phyloP scores from a whole-genome alignment of 2,113 vertebrate species.

The Cariama cristata region DNA sequence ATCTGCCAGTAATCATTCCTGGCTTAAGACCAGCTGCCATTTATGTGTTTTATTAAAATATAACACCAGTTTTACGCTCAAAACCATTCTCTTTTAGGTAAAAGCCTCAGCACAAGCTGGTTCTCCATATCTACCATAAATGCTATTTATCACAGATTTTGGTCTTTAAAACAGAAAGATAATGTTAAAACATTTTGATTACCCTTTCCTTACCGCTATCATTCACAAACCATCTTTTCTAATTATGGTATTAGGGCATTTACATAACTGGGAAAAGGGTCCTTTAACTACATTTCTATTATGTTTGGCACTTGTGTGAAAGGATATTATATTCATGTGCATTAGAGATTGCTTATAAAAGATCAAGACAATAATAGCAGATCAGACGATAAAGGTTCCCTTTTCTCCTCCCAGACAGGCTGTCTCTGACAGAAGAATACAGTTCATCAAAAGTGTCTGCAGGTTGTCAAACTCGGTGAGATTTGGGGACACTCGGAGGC shows the following conservation, averaged over 20 bases:
- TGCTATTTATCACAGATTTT: slow-evolving; percentile 72
- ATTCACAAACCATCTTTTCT: slow-evolving; percentile 81
- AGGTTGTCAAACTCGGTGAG: slow-evolving; percentile 91
- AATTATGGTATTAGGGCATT: slow-evolving; percentile 82
- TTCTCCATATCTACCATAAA: slow-evolving; percentile 63
- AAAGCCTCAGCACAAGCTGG: slow-evolving; percentile 69
- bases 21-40: slow-evolving; percentile 78
- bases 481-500: slow-evolving; percentile 83
- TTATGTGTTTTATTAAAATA: slow-evolving; percentile 82
- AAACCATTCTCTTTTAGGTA: slow-evolving; percentile 72
- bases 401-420: slow-evolving; percentile 88
- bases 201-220: slow-evolving; percentile 74
- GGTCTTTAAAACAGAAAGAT: slow-evolving; percentile 78
- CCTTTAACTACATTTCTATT: slow-evolving; percentile 84
- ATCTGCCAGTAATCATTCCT: slow-evolving; percentile 82
- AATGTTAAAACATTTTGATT: slow-evolving; percentile 79
- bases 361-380: slow-evolving; percentile 88
- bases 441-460: slow-evolving; percentile 92
- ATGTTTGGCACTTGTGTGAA: slow-evolving; percentile 85
- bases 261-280: slow-evolving; percentile 79
- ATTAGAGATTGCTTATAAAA: slow-evolving; percentile 87
- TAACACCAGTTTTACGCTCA: slow-evolving; percentile 66
- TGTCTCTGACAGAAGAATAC: slow-evolving; percentile 88
- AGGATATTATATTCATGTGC: slow-evolving; percentile 86
- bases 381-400: slow-evolving; percentile 85